Base-by-base conservation (phyloP, 2,113 vertebrate species). In the Emberiza fucata region DNA sequence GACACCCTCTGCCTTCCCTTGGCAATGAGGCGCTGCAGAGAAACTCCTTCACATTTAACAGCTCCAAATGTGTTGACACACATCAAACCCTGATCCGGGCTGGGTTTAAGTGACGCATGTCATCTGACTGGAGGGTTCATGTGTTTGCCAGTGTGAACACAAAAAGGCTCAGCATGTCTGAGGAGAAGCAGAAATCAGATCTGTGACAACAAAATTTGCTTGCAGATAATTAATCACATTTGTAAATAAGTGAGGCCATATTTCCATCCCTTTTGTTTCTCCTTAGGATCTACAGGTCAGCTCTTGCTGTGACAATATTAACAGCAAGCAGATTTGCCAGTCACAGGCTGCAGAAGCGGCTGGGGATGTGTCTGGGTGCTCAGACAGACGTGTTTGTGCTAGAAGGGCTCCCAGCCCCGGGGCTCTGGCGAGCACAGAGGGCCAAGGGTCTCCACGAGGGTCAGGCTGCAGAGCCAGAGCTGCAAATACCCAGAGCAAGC, bases 251-350 rank as follows among this genome's bases (percentile, higher is more conserved):
- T 3, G 31, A 78, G 71, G 80, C 72, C 82, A 47, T 65, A 76
- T 91, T 95, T 88, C 54, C 90, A 83, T 70, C 68, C 59, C 79
- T 93, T 88, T 94, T 86, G 88, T 82, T 88, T 90, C 90, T 76
- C 47, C 64, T 54, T 7, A 7, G 12, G 42, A 83, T 63, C 88
- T 6, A 2, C n/a, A 47, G 92, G 92, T 92, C 95, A 96, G 1
- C 42, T 88, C 90, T 66, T 28, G 80, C 92, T 94, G 92, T 63
- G 82, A 83, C 72, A 88, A 92, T 66, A 88, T 68, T 18, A 82
- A 23, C 92, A 94, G 83, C 8, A 0, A 94, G 79, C 88, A 94
- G 92, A 86, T 86, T 88, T 73, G 79, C n/a, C 51, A 50, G 71
- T 10, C 57, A 14, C 51, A 20, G 1, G 6, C 31, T 54, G 24